A percentile compares a stretch with the other conserved stretches of the same genome.
Evolutionary conservation across 1,140 invertebrate species (phyloP).

Genomic region (Drosophila rufa): DNA sequence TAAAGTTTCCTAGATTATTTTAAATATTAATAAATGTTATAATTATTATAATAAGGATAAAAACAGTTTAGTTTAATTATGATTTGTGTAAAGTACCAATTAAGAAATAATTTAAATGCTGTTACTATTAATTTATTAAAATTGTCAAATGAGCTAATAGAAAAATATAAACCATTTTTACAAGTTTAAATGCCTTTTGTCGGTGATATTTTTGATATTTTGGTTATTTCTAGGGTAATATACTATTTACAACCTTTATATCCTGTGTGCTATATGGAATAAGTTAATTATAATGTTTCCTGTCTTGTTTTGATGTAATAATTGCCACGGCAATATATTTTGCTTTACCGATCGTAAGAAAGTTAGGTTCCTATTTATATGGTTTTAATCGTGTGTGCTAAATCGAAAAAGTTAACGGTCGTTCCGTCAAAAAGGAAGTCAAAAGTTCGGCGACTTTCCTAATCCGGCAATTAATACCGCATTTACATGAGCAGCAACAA

Average conservation of each 20-base stretch:
- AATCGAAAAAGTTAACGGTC: conserved; percentile 29
- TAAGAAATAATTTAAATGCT: neutral
- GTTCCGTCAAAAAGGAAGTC: conserved; percentile 32
- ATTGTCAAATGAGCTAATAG: neutral
- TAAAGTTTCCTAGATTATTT: too few relatives aligned
- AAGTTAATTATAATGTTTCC: neutral
- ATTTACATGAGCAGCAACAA: conserved; percentile 26
- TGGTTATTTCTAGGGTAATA: neutral
- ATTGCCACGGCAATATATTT: neutral
- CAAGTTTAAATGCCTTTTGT: too few relatives aligned
- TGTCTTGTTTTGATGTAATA: neutral
- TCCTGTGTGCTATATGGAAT: neutral
- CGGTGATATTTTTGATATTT: too few relatives aligned
- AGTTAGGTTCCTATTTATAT: conserved; percentile 12
- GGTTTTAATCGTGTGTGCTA: conserved; percentile 18
- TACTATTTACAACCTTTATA: neutral
- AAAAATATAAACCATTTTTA: neutral
- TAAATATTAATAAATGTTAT: too few relatives aligned
- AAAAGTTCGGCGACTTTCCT: conserved; percentile 46
- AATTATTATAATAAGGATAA: too few relatives aligned
- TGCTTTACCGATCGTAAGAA: neutral
- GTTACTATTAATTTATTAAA: neutral
- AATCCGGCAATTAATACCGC: conserved; percentile 40
- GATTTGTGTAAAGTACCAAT: neutral
- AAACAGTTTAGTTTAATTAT: too few relatives aligned